Conservation (phyloP, 2,113 vertebrate genomes). For the Gnathonemus longibarbis region DNA sequence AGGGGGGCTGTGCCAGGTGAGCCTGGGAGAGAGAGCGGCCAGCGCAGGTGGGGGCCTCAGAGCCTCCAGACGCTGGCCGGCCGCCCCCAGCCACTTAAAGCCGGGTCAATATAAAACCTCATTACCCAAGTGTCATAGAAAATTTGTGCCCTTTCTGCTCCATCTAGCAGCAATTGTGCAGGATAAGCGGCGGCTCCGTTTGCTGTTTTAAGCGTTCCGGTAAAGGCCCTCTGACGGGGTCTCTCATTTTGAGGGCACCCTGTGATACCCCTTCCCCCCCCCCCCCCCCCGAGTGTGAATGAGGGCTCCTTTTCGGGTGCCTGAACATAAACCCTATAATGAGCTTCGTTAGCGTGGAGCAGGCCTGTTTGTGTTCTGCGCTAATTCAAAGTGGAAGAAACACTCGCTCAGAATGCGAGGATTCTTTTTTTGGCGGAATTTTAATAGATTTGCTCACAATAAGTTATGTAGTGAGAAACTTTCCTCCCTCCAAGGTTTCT, state of each 20-base stretch:
- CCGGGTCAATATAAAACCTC: conserved; percentile 73
- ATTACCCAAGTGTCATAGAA: conserved; percentile 73
- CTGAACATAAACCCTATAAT: neutral
- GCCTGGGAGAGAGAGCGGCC: conserved; percentile 28
- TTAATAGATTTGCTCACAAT: conserved; percentile 30
- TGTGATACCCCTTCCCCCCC: neutral
- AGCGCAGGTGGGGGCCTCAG: too few species aligned
- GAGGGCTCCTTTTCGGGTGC: neutral
- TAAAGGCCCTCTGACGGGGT: conserved; percentile 63
- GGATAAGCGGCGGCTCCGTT: conserved; percentile 71
- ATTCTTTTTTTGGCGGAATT: neutral
- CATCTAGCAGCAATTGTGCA: conserved; percentile 73
- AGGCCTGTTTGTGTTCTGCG: neutral
- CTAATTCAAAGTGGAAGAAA: neutral
- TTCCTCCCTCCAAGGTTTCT: conserved; percentile 6
- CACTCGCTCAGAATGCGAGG: neutral
- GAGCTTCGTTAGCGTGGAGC: neutral
- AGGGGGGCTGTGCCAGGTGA: neutral
- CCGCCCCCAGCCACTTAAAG: conserved; percentile 53
- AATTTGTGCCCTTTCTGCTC: conserved; percentile 75
- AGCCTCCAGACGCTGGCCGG: conserved; percentile 40
- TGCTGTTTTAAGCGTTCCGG: conserved; percentile 65
- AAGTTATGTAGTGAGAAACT: conserved; percentile 39
- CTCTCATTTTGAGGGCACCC: conserved; percentile 34
- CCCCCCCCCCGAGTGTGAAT: neutral